A percentile compares a stretch with the other conserved stretches of the same genome.
These are phyloP conservation scores for Lethrus apterus DNA, from an alignment of 1,140 invertebrate species.

Conservation along the genomic window DNA sequence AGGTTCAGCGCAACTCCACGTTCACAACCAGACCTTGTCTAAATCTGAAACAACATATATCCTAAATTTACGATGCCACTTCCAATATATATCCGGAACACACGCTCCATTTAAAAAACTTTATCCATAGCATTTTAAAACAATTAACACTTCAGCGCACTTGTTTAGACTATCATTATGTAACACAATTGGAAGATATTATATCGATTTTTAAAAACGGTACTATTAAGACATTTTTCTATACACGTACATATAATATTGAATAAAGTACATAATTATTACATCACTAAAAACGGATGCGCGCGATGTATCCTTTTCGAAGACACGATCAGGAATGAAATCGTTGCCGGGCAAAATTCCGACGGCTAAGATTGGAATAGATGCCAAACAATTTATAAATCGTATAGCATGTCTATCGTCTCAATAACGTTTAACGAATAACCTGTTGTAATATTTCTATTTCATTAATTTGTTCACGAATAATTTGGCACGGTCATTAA, in stretches of 20 bases:
- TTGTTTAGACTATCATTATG: no score
- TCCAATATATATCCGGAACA: conserved; percentile 16
- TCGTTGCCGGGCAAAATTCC: conserved; percentile 11
- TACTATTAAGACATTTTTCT: neutral
- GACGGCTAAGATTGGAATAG: conserved; percentile 18
- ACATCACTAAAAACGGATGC: conserved; percentile 14
- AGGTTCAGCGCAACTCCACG: conserved; percentile 21
- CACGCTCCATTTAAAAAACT: neutral
- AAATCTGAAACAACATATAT: conserved; percentile 19
- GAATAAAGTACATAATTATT: conserved; percentile 3
- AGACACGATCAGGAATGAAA: conserved; percentile 6
- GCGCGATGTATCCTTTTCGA: conserved; percentile 1
- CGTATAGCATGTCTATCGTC: neutral
- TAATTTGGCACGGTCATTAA: no score
- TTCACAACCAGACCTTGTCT: conserved; percentile 19
- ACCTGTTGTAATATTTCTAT: no score
- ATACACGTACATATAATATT: conserved; percentile 2
- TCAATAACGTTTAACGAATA: no score
- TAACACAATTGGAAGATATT: conserved; percentile 7
- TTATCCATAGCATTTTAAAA: neutral
- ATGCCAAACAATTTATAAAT: conserved; percentile 25
- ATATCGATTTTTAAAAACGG: neutral
- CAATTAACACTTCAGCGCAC: neutral
- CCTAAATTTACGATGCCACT: conserved; percentile 11
- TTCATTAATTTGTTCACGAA: no score